Conservation (phyloP, 1,140 invertebrate genomes). For the Diploscapter pachys region DNA sequence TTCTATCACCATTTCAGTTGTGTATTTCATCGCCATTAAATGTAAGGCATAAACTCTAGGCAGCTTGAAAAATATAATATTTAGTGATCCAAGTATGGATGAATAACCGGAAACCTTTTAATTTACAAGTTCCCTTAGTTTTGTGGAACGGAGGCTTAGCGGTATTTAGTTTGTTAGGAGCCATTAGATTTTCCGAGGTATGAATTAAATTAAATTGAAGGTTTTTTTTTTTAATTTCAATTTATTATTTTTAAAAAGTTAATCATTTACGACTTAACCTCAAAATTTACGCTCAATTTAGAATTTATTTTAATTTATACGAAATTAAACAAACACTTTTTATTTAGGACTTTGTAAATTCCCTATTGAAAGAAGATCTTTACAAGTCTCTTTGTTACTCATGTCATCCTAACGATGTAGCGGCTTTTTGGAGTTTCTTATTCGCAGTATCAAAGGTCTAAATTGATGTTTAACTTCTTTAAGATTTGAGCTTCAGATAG, state of each 20-base stretch:
- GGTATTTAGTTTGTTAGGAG: constrained; percentile 77
- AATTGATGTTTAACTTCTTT: not conserved
- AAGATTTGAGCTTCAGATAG: constrained; percentile 32
- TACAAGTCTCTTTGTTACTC: constrained; percentile 53
- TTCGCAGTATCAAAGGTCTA: constrained; percentile 54
- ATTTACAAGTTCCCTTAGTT: constrained; percentile 76
- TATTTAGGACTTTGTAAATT: constrained; percentile 51
- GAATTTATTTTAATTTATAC: not conserved
- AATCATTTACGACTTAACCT: too few species aligned
- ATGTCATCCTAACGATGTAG: constrained; percentile 77
- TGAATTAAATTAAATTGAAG: not conserved
- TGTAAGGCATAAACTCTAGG: not conserved
- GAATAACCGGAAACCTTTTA: constrained; percentile 79
- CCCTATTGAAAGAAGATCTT: constrained; percentile 64
- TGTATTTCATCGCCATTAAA: constrained; percentile 51
- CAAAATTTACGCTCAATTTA: too few species aligned
- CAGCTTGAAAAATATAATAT: not conserved
- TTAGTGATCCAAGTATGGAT: constrained; percentile 73
- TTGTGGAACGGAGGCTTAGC: constrained; percentile 88
- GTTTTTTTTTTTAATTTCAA: not conserved
- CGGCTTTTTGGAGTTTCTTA: constrained; percentile 69
- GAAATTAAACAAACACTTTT: not conserved
- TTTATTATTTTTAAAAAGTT: too few species aligned
- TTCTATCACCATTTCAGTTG: constrained; percentile 53
- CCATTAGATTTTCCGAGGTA: constrained; percentile 71